phyloP scores from a whole-genome alignment of 2,797 vertebrate genomes.

The Microcaecilia unicolor region DNA sequence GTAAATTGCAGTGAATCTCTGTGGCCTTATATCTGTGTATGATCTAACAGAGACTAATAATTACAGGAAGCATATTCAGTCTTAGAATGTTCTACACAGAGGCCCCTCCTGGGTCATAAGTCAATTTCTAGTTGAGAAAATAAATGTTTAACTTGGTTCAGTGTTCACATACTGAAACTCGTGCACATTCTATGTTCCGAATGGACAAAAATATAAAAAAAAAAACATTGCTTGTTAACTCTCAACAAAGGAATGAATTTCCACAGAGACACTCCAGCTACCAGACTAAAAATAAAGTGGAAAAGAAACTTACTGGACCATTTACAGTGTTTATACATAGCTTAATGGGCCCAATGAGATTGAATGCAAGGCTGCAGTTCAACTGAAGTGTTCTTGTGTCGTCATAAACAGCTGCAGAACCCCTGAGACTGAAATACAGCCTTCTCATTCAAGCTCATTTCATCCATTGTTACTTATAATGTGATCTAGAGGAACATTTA shows the following conservation, averaged over 20 bases:
- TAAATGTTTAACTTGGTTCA: conserved; percentile 8
- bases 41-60: too few species aligned
- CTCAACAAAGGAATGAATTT: conserved; percentile 17
- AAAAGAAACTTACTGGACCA: conserved; percentile 12
- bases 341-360: conserved; percentile 29
- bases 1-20: too few species aligned
- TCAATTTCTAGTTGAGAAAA: conserved; percentile 14
- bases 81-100: too few species aligned
- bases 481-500: conserved; percentile 43
- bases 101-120: too few species aligned
- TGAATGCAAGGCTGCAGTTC: conserved; percentile 23
- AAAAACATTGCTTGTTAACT: conserved; percentile 13
- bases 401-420: conserved; percentile 46
- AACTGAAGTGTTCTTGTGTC: conserved; percentile 15
- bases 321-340: conserved; percentile 15
- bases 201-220: too few species aligned
- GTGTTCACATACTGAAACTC: conserved; percentile 1
- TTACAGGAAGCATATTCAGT: too few species aligned
- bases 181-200: conserved; percentile 4
- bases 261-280: conserved; percentile 17
- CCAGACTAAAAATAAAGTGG: conserved; percentile 22
- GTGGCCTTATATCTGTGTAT: too few species aligned
- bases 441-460: conserved; percentile 45
- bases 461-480: conserved; percentile 43
- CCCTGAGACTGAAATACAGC: conserved; percentile 24